Percentiles rank a stretch among this genome's conserved stretches.
These are phyloP conservation scores for Lethrus apterus DNA, from an alignment of 1,140 invertebrate species.

Conservation along the genomic window DNA sequence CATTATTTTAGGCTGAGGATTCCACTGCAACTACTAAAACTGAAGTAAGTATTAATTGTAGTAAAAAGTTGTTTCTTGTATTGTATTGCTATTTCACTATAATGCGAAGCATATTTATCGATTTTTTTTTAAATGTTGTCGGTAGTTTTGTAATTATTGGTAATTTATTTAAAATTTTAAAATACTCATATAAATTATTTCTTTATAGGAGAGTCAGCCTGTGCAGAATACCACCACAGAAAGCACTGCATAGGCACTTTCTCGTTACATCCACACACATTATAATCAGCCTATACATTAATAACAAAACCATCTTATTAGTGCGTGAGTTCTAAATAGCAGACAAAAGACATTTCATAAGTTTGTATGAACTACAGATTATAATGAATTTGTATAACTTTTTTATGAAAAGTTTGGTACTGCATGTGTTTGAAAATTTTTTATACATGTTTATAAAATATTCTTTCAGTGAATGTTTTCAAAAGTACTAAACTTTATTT, in stretches of 20 bases:
- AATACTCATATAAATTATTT: slow-evolving; percentile 2
- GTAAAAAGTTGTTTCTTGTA: too few relatives aligned
- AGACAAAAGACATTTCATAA: slow-evolving; percentile 42
- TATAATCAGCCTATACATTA: slow-evolving; percentile 36
- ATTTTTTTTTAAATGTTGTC: too few relatives aligned
- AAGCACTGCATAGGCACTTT: slow-evolving; percentile 47
- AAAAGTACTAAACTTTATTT: slow-evolving; percentile 23
- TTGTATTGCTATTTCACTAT: too few relatives aligned
- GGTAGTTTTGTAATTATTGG: too few relatives aligned
- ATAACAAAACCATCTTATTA: slow-evolving; percentile 34
- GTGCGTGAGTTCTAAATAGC: slow-evolving; percentile 38
- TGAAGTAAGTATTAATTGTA: slow-evolving; percentile 11
- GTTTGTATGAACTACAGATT: slow-evolving; percentile 13
- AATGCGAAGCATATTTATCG: too few relatives aligned
- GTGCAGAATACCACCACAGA: slow-evolving; percentile 49
- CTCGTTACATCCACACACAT: slow-evolving; percentile 30
- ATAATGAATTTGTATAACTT: slow-evolving; percentile 15
- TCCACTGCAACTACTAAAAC: slow-evolving; percentile 13
- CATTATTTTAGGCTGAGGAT: slow-evolving; percentile 13
- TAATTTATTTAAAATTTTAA: background rate
- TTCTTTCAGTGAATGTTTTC: slow-evolving; percentile 23
- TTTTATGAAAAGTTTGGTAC: background rate
- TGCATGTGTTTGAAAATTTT: slow-evolving; percentile 13
- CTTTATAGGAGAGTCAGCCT: slow-evolving; percentile 47
- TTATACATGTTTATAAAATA: slow-evolving; percentile 11